Base-by-base conservation (phyloP, 1,140 invertebrate genomes). In the Babylonia areolata region DNA sequence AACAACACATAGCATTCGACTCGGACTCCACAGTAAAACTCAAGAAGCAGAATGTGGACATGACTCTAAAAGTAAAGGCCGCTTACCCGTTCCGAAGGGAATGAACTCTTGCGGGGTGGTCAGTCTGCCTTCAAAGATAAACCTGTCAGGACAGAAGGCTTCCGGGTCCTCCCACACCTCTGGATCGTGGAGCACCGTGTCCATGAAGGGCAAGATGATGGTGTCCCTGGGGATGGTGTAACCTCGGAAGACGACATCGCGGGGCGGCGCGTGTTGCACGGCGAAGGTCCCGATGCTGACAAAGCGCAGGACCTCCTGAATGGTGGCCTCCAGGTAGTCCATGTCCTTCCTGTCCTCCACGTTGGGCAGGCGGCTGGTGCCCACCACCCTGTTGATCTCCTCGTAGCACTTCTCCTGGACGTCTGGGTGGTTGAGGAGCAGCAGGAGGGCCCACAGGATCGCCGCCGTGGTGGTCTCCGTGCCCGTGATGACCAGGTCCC, bases 71-170 rank as follows among this genome's bases (percentile, higher is more conserved):
- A n/a, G n/a, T n/a, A n/a, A n/a, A n/a, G n/a, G n/a, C n/a, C n/a
- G 20, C 46, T 51, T 20, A 51, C 46, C 46, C 6, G 20, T 51
- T 20, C 46, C 46, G 51, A 88, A 88, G 33, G 84, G 78, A 39
- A 87, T 39, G 80, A 88, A 78, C 40, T 84, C 86, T 51, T 85
- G 81, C 23, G 35, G 58, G 31, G 58, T 73, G 28, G 20, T 54
- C 46, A 81, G 46, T 20, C 78, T 86, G 28, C 81, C 86, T 17
- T 87, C 46, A 77, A 90, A 87, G 28, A 95, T 80, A 88, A 94
- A 95, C 81, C 96, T 93, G 87, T 96, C 96, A 0, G 97, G 96
- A 1, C 95, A 93, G 89, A 97, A 97, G 39, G 94, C 94, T 69
- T 96, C 94, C 0, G 97, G 96, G 92, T 97, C 95, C 1, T 94